Evolutionary conservation across 2,797 vertebrate species (phyloP).

Genomic region (Gorsachius magnificus): DNA sequence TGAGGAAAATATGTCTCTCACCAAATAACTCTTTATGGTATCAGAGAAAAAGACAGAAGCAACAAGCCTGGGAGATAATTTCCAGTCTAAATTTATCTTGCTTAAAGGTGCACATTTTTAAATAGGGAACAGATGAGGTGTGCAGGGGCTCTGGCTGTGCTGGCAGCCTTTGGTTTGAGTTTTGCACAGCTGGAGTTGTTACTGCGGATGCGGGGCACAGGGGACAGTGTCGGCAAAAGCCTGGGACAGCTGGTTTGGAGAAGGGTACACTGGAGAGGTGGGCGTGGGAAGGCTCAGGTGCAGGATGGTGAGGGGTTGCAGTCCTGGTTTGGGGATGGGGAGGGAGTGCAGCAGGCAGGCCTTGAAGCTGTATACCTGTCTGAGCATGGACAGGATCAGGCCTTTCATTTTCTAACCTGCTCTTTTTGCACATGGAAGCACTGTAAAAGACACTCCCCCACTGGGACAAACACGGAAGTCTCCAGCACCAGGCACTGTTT

Average conservation of each 20-base stretch:
- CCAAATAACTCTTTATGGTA: not conserved
- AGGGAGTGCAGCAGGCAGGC: not conserved
- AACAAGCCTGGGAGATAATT: not conserved
- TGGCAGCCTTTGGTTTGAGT: not conserved
- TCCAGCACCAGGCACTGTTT: not conserved
- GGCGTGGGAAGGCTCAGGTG: not conserved
- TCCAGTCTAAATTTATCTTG: not conserved
- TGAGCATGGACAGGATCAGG: not conserved
- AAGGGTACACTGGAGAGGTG: not conserved
- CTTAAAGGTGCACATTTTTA: not conserved
- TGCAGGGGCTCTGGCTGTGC: not conserved
- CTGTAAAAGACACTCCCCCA: not conserved
- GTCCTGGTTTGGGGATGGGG: not conserved
- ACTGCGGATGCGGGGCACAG: not conserved
- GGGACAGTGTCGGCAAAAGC: not conserved
- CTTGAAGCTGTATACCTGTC: not conserved
- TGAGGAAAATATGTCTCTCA: not conserved
- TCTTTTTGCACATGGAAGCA: not conserved
- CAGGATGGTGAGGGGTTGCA: not conserved
- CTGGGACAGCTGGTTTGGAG: not conserved
- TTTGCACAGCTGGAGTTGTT: constrained; percentile 6
- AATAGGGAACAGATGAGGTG: not conserved
- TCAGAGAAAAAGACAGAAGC: not conserved
- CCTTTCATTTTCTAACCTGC: not conserved
- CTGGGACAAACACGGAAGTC: not conserved